Base-by-base conservation (phyloP, 35 echinoderm and acorn worm species). In the Ptychodera flava region DNA sequence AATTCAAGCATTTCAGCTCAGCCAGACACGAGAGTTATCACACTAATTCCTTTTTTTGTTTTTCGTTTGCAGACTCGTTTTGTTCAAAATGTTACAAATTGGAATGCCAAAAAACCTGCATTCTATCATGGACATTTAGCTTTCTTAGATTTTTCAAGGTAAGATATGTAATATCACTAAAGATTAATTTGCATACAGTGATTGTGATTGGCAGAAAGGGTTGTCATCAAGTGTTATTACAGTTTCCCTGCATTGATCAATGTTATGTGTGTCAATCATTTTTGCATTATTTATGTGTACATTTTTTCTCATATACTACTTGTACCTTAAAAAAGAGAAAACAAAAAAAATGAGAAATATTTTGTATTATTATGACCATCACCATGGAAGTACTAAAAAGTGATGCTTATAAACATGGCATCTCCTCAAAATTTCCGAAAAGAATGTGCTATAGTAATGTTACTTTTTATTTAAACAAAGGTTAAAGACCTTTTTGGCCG, bases 71-170 rank as follows among this genome's bases (percentile, higher is more conserved):
- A 98, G 95, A 94, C 92, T 85, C 91, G 90, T 35, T 90, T 88
- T 76, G 90, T 98, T 16, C 78, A 79, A 78, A 98, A 98, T 88
- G 84, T 92, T 35, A 94, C 95, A 22, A 87, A 80, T 31, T 98
- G 95, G 95, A 81, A 84, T 10, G 85, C 88, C 77, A 94, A 86
- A 82, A 88, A 94, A 31, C 95, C 95, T 30, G 95, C 90, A 0
- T 98, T 98, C 78, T 94, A 92, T 76, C 95, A 98, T 90, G 95
- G 95, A 53, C 95, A 98, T 53, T 79, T 98, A 36, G 93, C 92
- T 78, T 98, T 92, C 89, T 92, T 98, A 82, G 92, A 98, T 91
- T 98, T 98, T 92, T 80, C 87, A 90, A 91, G 92, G 95, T 98
- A 83, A 98, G 92, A 12, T 81, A 85, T 81, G 15, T 31, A 29